Evolutionary conservation across 2,113 vertebrate genomes (phyloP).

Genomic region (Ammodytes dubius): DNA sequence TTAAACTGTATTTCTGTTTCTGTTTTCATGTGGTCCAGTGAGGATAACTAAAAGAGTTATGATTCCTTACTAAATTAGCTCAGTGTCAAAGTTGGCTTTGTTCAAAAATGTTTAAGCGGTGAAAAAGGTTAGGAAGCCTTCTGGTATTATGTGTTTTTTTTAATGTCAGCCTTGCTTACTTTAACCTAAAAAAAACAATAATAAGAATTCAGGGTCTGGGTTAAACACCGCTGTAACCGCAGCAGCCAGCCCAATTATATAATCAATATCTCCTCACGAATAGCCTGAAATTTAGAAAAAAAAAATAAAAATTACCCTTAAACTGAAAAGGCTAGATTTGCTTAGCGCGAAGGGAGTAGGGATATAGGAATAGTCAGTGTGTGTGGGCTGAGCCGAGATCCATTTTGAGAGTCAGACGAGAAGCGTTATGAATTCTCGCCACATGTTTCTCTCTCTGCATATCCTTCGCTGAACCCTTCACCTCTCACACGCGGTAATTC

Average conservation of each 20-base stretch:
- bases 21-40: background rate
- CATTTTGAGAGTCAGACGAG: conserved; percentile 74
- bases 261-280: conserved; percentile 69
- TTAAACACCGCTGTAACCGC: conserved; percentile 66
- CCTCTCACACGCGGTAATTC: conserved; percentile 73
- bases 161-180: conserved; percentile 40
- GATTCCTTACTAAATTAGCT: conserved; percentile 20
- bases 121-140: conserved; percentile 26
- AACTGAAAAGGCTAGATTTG: background rate
- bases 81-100: background rate
- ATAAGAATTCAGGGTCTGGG: conserved; percentile 55
- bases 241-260: conserved; percentile 64
- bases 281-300: conserved; percentile 46
- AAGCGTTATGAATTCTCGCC: conserved; percentile 66
- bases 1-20: conserved; percentile 1
- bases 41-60: conserved; percentile 10
- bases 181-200: background rate
- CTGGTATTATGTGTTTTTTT: conserved; percentile 23
- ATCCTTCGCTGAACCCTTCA: conserved; percentile 69
- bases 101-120: conserved; percentile 20
- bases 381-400: conserved; percentile 71
- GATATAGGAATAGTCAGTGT: conserved; percentile 36
- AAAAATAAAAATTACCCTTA: conserved; percentile 13
- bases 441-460: conserved; percentile 70
- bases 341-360: background rate